These are phyloP conservation scores for Drosophila yooni DNA, from an alignment of 2,888 invertebrate species.

Conservation along the genomic window DNA sequence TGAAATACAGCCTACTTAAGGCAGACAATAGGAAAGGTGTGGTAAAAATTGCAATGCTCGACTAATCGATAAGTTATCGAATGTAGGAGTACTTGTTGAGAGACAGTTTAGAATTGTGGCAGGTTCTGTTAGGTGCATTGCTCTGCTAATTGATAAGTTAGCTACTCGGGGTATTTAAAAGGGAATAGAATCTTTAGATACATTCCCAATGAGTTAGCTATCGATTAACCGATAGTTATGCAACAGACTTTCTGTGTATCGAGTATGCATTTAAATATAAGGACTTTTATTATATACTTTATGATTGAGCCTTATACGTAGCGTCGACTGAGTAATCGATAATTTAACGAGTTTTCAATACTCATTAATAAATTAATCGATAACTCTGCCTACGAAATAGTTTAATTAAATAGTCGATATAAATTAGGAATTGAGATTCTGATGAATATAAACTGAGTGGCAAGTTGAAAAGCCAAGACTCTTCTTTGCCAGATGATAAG, in stretches of 20 bases:
- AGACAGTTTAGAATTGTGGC: background rate
- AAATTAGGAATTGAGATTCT: background rate
- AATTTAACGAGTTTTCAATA: background rate
- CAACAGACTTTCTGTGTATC: background rate
- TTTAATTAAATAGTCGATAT: background rate
- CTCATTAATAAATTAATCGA: background rate
- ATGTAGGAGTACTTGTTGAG: background rate
- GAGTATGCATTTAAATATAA: background rate
- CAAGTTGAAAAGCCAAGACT: background rate
- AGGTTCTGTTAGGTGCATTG: background rate
- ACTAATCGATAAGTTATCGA: slow-evolving; percentile 2
- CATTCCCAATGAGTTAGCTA: background rate
- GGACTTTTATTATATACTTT: background rate
- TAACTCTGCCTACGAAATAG: background rate
- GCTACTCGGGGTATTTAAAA: background rate
- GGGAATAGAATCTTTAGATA: background rate
- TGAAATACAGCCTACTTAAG: slow-evolving; percentile 9
- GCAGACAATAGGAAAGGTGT: background rate
- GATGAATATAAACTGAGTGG: too few relatives aligned
- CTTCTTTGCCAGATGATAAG: background rate
- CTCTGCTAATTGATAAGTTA: background rate
- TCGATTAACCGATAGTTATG: background rate
- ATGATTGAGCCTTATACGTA: background rate
- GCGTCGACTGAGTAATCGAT: background rate
- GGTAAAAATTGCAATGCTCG: background rate